Percentiles rank a stretch among this genome's conserved stretches.
These are phyloP conservation scores for Chydorus sphaericus DNA, from an alignment of 2,888 invertebrate species.

Conservation along the genomic window DNA sequence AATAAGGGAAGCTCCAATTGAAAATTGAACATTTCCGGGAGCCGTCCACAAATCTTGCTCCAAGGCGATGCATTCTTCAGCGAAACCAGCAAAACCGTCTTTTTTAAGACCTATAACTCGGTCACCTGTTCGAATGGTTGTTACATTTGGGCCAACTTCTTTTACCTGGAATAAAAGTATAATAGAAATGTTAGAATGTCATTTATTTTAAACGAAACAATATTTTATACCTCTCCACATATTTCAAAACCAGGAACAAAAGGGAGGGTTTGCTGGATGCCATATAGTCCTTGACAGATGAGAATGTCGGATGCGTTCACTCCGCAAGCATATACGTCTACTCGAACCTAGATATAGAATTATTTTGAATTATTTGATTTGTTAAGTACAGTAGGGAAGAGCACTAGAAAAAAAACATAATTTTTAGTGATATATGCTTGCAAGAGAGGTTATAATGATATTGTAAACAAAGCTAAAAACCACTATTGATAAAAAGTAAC, in stretches of 20 bases:
- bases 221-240: conserved; percentile 43
- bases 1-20: conserved; percentile 41
- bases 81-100: conserved; percentile 41
- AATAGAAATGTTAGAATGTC: no score
- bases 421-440: no score
- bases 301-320: conserved; percentile 47
- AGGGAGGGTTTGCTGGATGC: conserved; percentile 34
- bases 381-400: no score
- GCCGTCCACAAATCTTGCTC: conserved; percentile 41
- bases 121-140: conserved; percentile 39
- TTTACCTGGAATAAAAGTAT: no score
- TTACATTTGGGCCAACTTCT: conserved; percentile 36
- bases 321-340: conserved; percentile 45
- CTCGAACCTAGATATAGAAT: conserved; percentile 37
- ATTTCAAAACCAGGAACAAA: conserved; percentile 49
- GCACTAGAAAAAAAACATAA: no score
- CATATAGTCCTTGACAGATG: conserved; percentile 36
- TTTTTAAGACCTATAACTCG: conserved; percentile 43
- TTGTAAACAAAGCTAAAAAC: no score
- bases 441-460: no score
- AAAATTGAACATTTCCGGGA: conserved; percentile 36
- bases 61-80: conserved; percentile 38
- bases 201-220: no score
- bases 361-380: no score
- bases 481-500: no score